Base-by-base conservation (phyloP, 2,888 invertebrate species). In the Acrobasis suavella region DNA sequence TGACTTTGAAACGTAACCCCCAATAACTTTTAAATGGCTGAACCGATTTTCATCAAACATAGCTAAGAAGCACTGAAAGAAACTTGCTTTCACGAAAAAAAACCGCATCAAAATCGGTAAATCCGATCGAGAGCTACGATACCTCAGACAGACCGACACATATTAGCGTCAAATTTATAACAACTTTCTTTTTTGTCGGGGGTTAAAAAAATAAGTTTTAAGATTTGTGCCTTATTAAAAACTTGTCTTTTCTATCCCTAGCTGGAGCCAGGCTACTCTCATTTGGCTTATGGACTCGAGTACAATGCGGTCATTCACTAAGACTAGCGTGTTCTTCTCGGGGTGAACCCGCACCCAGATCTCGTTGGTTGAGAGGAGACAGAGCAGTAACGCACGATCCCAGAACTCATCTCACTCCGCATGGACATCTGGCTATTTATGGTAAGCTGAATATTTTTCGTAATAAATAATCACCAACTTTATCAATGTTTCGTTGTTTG, bases 241-340 rank as follows among this genome's bases (percentile, higher is more conserved):
- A 52, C 10, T 9, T 52, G 17, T 15, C 39, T 58, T 54, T 39
- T 49, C 17, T 38, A 39, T 10, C 17, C 10, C 6, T 70, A 96
- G 97, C 96, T 50, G 96, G 97, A 59, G 97, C 97, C 0, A 93
- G 96, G 69, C 96, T 98, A 17, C 95, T 97, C 0, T 96, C 97
- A 9, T 98, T 98, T 81, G 96, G 97, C 0, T 95, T 96, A 67
- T 89, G 94, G 76, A 90, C 96, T 12, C 94, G 95, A 39, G 95
- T 95, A 60, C 94, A 95, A 10, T 95, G 96, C 71, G 96, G 96
- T 22, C 94, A 94, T 0, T 92, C 94, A 9, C 89, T 96, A 9
- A 88, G 94, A 0, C 85, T 97, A 15, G 96, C 96, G 9, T 97
- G 97, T 78, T 86, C 94, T 15, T 95, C 95, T 71, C 94, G 95